Base-by-base conservation (phyloP, 2,797 vertebrate genomes). In the Sciurus carolinensis region DNA sequence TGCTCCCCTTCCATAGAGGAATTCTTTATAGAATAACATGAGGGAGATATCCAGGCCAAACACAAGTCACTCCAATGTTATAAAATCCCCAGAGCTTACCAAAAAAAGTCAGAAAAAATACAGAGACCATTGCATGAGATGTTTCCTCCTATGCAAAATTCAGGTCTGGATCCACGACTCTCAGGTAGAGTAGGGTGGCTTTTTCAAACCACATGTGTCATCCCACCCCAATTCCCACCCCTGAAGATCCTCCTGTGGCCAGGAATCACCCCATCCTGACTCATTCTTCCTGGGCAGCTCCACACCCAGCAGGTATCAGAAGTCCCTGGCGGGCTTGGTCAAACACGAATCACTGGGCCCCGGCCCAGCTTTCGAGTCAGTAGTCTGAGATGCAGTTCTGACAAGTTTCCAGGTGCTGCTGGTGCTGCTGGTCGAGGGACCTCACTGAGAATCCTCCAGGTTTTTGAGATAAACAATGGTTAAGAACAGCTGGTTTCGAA, bases 151-250 rank as follows among this genome's bases (percentile, higher is more conserved):
- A 47, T 1, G 15, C n/a, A 50, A 67, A 87, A 28, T 54, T 24
- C 26, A n/a, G 82, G 82, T 82, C 87, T 84, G 66, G 77, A 90
- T 42, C 36, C 42, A 2, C 75, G 83, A 24, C 69, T 91, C 80
- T 89, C 69, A 81, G 52, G 39, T 18, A 42, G 28, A 13, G 44
- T 52, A 14, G 13, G 52, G 2, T 9, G 57, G 24, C 33, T 36
- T 82, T 94, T 81, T 59, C 81, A 77, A 85, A 94, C 59, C n/a
- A 28, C 4, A 7, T 18, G 18, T 11, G 44, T 33, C 30, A 20
- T 5, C 2, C 28, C 9, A 9, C 22, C 15, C 18, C 3, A 64
- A 24, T 50, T 91, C 30, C 33, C 0, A 26, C 39, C 57, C 6
- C 28, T 18, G 79, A 42, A 59, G 62, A 59, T 30, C 30, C 18